These are phyloP conservation scores for Poecilia picta DNA, from an alignment of 2,797 vertebrate species.

Conservation along the genomic window DNA sequence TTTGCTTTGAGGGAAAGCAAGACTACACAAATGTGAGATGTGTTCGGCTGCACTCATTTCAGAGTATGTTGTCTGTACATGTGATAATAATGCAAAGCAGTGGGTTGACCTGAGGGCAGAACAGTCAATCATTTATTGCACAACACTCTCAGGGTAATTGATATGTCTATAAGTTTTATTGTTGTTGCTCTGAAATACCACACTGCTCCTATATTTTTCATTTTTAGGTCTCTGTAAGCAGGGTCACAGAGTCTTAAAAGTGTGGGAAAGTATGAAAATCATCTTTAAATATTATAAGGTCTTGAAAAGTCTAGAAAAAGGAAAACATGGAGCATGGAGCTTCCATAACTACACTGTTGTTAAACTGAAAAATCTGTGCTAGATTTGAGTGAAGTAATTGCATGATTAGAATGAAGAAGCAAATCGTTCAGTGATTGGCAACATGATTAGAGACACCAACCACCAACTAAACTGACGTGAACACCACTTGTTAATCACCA, in stretches of 20 bases:
- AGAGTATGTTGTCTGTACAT: constrained; percentile 30
- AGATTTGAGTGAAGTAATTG: neutral
- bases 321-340: neutral
- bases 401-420: neutral
- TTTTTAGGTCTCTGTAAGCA: neutral
- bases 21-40: neutral
- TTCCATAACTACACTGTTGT: too few species aligned
- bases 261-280: neutral
- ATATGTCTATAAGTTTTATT: neutral
- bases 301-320: neutral
- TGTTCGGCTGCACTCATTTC: constrained; percentile 10
- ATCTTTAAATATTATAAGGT: neutral
- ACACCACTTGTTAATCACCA: neutral
- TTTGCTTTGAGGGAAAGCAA: neutral
- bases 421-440: neutral
- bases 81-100: constrained; percentile 46
- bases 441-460: neutral
- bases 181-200: neutral
- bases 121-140: constrained; percentile 38
- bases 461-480: neutral
- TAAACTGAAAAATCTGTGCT: neutral
- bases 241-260: neutral
- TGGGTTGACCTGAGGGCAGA: constrained; percentile 40
- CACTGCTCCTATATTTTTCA: neutral
- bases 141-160: neutral